These are phyloP conservation scores for Philhelius pedissequus DNA, from an alignment of 2,888 invertebrate species.

Conservation along the genomic window DNA sequence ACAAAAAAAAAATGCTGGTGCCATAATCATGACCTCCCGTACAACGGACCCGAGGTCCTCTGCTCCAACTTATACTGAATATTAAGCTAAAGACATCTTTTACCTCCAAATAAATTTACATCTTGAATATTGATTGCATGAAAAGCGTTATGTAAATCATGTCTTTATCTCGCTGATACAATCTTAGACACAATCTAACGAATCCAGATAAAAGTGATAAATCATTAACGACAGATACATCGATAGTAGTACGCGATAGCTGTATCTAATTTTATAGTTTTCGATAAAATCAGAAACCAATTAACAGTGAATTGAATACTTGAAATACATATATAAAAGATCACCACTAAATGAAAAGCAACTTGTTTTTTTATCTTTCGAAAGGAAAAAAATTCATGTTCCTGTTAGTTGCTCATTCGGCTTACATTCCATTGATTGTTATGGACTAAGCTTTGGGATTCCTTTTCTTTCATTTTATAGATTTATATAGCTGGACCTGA, in stretches of 20 bases:
- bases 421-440: neutral
- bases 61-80: neutral
- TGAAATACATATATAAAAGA: neutral
- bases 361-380: neutral
- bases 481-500: neutral
- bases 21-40: neutral
- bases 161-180: constrained; percentile 11
- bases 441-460: neutral
- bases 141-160: constrained; percentile 35
- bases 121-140: neutral
- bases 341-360: neutral
- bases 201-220: constrained; percentile 40
- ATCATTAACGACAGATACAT: constrained; percentile 38
- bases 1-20: neutral
- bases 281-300: constrained; percentile 17
- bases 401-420: neutral
- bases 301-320: constrained; percentile 28
- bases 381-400: neutral
- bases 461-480: neutral
- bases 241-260: constrained; percentile 15
- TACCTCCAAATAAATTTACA: neutral
- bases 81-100: neutral
- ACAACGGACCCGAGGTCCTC: neutral
- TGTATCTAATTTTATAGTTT: constrained; percentile 11
- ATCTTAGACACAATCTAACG: constrained; percentile 46